A percentile compares a stretch with the other conserved stretches of the same genome.
Conservation (phyloP, 2,797 vertebrate species). For the Caiman crocodilus region DNA sequence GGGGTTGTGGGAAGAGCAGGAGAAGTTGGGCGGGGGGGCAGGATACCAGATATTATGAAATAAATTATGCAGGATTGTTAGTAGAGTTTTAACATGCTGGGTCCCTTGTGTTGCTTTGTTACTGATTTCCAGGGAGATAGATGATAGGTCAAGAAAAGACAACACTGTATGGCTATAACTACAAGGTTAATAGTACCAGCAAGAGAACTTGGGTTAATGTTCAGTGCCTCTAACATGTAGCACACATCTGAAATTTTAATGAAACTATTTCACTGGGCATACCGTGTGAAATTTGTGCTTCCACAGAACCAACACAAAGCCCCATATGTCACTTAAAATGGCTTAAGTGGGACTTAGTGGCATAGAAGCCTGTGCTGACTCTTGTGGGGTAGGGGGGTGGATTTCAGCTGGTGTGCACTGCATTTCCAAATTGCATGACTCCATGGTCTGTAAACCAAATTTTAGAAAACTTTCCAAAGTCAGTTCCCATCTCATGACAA, state of each 20-base stretch:
- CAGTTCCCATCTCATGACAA: background rate
- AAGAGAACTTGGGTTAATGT: background rate
- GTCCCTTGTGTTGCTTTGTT: background rate
- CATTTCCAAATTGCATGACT: background rate
- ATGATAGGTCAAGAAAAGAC: background rate
- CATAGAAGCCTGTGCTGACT: background rate
- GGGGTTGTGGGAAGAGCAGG: background rate
- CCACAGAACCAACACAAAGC: background rate
- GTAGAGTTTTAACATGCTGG: background rate
- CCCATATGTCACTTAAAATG: background rate
- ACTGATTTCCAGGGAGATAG: background rate
- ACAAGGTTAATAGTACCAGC: background rate
- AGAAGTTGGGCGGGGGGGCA: no score
- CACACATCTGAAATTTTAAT: background rate
- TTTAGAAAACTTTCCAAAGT: background rate
- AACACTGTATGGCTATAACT: background rate
- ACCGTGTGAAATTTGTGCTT: background rate
- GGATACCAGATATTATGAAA: background rate
- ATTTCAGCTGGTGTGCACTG: background rate
- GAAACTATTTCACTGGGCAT: background rate
- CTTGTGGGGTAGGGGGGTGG: background rate
- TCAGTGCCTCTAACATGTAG: background rate
- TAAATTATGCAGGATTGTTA: background rate
- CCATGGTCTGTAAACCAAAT: background rate
- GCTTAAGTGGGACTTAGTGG: background rate